Evolutionary conservation across 2,888 invertebrate species (phyloP).

Genomic region (Machimus atricapillus): DNA sequence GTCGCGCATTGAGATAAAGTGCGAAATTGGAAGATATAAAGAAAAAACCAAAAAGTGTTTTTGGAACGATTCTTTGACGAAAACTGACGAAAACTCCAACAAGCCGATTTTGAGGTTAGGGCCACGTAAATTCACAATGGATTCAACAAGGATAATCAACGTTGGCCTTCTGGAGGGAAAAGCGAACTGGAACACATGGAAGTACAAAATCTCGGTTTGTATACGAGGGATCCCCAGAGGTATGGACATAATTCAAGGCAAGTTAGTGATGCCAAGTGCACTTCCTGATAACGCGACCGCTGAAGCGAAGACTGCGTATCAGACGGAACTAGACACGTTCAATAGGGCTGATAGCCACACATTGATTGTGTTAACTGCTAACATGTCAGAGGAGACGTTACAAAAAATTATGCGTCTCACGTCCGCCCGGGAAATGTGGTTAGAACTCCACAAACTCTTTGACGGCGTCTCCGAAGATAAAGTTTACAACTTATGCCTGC

Average conservation of each 20-base stretch:
- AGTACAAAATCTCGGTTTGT: too few relatives aligned
- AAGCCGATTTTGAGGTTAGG: too few relatives aligned
- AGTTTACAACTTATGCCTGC: conserved; percentile 53
- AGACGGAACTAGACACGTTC: conserved; percentile 48
- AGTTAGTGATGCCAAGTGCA: conserved; percentile 41
- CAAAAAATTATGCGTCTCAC: conserved; percentile 56
- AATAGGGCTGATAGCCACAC: conserved; percentile 55
- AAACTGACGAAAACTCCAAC: too few relatives aligned
- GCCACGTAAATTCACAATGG: conserved; percentile 49
- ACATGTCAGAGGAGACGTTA: conserved; percentile 53
- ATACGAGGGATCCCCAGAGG: background rate
- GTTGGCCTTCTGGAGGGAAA: too few relatives aligned
- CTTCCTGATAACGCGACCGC: conserved; percentile 43
- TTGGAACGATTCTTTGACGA: too few relatives aligned
- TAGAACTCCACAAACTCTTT: conserved; percentile 50
- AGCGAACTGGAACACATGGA: too few relatives aligned
- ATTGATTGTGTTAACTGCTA: conserved; percentile 54
- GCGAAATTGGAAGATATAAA: too few relatives aligned
- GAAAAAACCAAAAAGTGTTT: too few relatives aligned
- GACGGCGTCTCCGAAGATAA: conserved; percentile 54
- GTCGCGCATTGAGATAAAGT: too few relatives aligned
- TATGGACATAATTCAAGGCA: background rate
- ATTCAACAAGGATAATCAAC: too few relatives aligned
- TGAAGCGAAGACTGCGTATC: conserved; percentile 44
- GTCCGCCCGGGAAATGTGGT: conserved; percentile 53